A percentile compares a stretch with the other conserved stretches of the same genome.
Evolutionary conservation across 1,140 invertebrate species (phyloP).

Genomic region (Bombus picipes): DNA sequence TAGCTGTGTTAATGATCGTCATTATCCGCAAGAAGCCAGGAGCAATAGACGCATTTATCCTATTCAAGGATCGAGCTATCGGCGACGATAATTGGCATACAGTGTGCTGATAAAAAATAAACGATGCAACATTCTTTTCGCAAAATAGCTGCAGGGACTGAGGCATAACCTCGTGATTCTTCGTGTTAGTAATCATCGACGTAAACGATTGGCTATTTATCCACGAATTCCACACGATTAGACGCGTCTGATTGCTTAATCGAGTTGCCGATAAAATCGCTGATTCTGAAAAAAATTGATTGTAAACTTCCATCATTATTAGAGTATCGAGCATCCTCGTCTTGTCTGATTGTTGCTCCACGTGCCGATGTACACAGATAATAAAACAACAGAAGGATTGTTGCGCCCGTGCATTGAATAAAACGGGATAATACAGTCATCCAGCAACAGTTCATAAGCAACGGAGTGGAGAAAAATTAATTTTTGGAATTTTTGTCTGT

Average conservation of each 20-base stretch:
- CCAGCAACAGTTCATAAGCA: no score
- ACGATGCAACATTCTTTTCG: not conserved
- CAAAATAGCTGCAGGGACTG: not conserved
- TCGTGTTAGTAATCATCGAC: not conserved
- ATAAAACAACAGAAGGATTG: no score
- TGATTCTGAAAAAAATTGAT: not conserved
- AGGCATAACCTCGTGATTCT: not conserved
- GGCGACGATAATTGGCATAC: not conserved
- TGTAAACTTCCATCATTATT: not conserved
- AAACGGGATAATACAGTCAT: no score
- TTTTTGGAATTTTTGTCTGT: no score
- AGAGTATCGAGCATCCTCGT: no score
- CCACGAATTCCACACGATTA: not conserved
- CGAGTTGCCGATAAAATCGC: not conserved
- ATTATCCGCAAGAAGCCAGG: not conserved
- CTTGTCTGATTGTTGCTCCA: not conserved
- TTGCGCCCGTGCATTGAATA: no score
- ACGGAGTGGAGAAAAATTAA: no score
- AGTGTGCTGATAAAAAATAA: no score
- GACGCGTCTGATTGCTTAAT: not conserved
- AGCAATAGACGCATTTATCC: not conserved
- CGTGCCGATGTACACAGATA: no score
- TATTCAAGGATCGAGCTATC: not conserved
- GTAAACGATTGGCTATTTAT: not conserved
- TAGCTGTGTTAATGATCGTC: constrained; percentile 8